phyloP scores from a whole-genome alignment of 2,113 vertebrate genomes.

The Paraplagusia blochii region DNA sequence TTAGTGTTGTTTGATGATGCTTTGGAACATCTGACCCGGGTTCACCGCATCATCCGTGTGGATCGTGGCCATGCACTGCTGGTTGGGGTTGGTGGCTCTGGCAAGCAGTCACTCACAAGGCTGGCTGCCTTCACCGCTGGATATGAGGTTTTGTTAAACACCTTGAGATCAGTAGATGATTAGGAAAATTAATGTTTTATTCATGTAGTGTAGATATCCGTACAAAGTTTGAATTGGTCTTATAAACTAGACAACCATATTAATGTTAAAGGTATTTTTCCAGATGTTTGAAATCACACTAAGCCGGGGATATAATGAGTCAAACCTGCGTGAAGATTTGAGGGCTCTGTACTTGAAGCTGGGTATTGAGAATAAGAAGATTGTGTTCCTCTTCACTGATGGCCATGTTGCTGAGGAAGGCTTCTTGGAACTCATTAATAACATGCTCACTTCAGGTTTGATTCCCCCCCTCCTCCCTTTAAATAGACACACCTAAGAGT shows the following conservation, averaged over 20 bases:
- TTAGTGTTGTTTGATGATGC: slow-evolving; percentile 94
- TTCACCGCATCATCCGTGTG: slow-evolving; percentile 89
- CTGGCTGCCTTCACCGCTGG: slow-evolving; percentile 88
- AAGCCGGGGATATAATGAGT: slow-evolving; percentile 87
- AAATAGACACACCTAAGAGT: no score
- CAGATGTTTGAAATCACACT: slow-evolving; percentile 93
- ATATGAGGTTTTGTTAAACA: slow-evolving; percentile 79
- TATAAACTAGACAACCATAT: background rate
- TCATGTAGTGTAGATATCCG: background rate
- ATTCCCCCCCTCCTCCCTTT: background rate
- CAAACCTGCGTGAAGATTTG: slow-evolving; percentile 87
- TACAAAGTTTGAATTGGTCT: no score
- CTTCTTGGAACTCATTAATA: slow-evolving; percentile 96
- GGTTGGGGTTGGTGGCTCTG: slow-evolving; percentile 89
- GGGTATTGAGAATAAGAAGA: slow-evolving; percentile 85
- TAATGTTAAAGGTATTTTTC: slow-evolving; percentile 7
- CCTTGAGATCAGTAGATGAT: background rate
- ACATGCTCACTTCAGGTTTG: slow-evolving; percentile 95
- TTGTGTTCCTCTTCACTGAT: slow-evolving; percentile 92
- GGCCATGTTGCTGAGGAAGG: slow-evolving; percentile 90
- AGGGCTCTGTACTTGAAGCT: slow-evolving; percentile 87
- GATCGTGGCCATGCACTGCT: slow-evolving; percentile 88
- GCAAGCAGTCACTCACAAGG: slow-evolving; percentile 89
- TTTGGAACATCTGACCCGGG: slow-evolving; percentile 86
- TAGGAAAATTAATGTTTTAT: background rate